Evolutionary conservation across 2,888 invertebrate genomes (phyloP).

Genomic region (Protonemura montana): DNA sequence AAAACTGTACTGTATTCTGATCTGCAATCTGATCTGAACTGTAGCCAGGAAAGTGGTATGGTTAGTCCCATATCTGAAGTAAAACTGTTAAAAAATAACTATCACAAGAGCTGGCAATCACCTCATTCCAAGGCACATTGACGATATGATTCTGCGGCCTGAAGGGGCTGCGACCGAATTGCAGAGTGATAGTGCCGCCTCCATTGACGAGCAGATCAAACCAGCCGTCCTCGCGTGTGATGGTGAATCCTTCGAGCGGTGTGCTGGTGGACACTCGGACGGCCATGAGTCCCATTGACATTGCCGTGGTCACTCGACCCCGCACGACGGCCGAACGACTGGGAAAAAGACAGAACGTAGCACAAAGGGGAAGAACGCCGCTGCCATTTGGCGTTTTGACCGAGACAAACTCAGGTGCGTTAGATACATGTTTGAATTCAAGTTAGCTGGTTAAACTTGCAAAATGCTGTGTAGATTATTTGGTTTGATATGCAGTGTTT

Average conservation of each 20-base stretch:
- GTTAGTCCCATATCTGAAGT: too few relatives aligned
- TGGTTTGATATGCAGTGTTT: too few relatives aligned
- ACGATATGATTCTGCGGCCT: conserved; percentile 87
- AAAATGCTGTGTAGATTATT: too few relatives aligned
- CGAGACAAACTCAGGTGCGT: background rate
- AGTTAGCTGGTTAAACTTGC: too few relatives aligned
- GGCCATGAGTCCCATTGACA: conserved; percentile 93
- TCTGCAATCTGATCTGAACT: too few relatives aligned
- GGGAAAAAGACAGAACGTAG: conserved; percentile 52
- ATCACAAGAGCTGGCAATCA: conserved; percentile 52
- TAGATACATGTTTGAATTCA: too few relatives aligned
- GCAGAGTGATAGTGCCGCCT: conserved; percentile 95
- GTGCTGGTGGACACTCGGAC: conserved; percentile 94
- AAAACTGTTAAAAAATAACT: background rate
- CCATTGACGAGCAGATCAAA: conserved; percentile 99
- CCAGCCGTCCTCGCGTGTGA: conserved; percentile 92
- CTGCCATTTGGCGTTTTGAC: background rate
- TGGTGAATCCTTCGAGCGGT: conserved; percentile 94
- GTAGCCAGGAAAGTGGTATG: too few relatives aligned
- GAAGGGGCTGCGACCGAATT: conserved; percentile 92
- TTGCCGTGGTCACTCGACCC: conserved; percentile 89
- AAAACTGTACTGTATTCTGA: too few relatives aligned
- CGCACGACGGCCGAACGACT: conserved; percentile 97
- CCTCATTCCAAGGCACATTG: conserved; percentile 96
- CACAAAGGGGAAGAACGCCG: background rate